Percentiles rank a stretch among this genome's conserved stretches.
These are phyloP conservation scores for Oncorhynchus masou DNA, from an alignment of 2,113 vertebrate genomes.

Conservation along the genomic window DNA sequence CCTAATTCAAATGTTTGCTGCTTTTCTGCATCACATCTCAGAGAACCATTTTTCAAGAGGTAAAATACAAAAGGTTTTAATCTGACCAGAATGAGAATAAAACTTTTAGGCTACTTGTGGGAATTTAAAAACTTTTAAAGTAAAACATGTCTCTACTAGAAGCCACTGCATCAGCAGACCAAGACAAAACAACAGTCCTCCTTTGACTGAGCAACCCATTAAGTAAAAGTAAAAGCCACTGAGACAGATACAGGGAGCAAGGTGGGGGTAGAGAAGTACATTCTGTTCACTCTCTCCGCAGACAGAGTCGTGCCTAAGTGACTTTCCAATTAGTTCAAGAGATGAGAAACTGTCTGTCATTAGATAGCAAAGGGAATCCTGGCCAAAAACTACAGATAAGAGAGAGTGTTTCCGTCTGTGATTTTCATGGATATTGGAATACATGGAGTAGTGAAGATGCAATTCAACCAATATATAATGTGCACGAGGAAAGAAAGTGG, in stretches of 20 bases:
- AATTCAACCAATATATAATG: too few relatives aligned
- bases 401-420: background rate
- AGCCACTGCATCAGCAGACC: background rate
- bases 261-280: background rate
- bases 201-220: background rate
- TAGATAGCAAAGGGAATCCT: background rate
- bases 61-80: background rate
- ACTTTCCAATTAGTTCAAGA: background rate
- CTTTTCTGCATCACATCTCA: background rate
- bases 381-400: background rate
- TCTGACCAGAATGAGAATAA: background rate
- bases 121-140: background rate
- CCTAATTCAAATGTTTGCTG: constrained; percentile 45
- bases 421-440: background rate
- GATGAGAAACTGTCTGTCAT: background rate
- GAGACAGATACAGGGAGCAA: background rate
- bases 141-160: background rate
- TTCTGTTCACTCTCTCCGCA: background rate
- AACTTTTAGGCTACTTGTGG: background rate
- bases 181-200: background rate
- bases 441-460: background rate
- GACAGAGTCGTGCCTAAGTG: background rate
- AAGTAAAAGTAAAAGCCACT: background rate
- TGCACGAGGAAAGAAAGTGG: background rate
- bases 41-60: background rate